Evolutionary conservation across 2,113 vertebrate species (phyloP), one percentile per base, ranked within the genome.

Genomic region (Pachycephala philippinensis): DNA sequence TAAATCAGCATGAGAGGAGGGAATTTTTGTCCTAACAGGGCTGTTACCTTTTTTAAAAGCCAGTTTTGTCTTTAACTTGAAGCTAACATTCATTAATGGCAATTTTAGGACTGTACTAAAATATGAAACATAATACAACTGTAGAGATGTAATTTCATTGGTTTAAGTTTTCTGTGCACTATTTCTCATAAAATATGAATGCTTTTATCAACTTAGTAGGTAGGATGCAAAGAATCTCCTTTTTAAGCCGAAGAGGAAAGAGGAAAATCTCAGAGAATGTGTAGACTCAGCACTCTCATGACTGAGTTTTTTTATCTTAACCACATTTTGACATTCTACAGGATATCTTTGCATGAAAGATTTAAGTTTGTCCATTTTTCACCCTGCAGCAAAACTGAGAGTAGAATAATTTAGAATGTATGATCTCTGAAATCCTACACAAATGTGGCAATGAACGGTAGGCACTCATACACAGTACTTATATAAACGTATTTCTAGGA

Each of bases 141-240:
- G 88, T 89, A 94, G 80, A 97, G 87, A 95, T 70, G 90, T 94
- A 85, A 97, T 98, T 97, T 95, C 95, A 97, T 97, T 96, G 97
- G 96, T 96, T 98, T 97, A 98, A 97, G 95, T 93, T 97, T 98
- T 97, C 95, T 97, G 88, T 97, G 97, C 97, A 98, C 97, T 98
- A 97, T 96, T 87, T 44, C 95, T 97, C 97, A 98, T 97, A 96
- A 98, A 98, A 98, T 97, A 98, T 98, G 94, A 79, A 98, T 97
- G 91, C 54, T 39, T 76, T 95, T 97, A 98, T 98, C 84, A 97
- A 95, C 96, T 96, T 84, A 49, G 84, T 80, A 93, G 87, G 89
- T 96, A 97, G 92, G 96, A 96, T 84, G 95, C 95, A 96, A 97
- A 89, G 89, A 77, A 92, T 85, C 83, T 97, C 91, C 84, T 96